A percentile compares a stretch with the other conserved stretches of the same genome.
phyloP scores from a whole-genome alignment of 2,113 vertebrate species.

The Panurus biarmicus region DNA sequence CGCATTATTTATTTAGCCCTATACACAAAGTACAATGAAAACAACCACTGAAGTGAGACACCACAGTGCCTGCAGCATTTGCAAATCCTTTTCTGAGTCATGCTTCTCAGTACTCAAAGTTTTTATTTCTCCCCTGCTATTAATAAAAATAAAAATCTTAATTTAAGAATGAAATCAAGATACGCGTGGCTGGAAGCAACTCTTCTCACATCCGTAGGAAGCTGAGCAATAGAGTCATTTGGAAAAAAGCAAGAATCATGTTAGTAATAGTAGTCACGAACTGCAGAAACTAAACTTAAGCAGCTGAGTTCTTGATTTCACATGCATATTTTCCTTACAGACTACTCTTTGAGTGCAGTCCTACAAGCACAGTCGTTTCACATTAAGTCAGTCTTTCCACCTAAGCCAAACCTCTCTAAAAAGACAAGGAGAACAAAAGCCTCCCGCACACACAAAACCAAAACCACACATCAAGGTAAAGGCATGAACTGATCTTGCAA shows the following conservation, averaged over 20 bases:
- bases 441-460: neutral
- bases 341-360: neutral
- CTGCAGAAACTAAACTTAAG: neutral
- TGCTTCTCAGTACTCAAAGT: neutral
- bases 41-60: neutral
- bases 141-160: neutral
- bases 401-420: neutral
- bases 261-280: neutral
- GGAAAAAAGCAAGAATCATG: neutral
- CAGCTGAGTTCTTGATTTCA: neutral
- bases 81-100: neutral
- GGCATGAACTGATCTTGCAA: neutral
- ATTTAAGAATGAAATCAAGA: neutral
- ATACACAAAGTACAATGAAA: neutral
- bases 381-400: conserved; percentile 15
- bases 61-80: neutral
- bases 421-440: neutral
- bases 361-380: neutral
- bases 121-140: neutral
- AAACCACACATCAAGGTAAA: neutral
- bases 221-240: neutral
- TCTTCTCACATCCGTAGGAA: neutral
- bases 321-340: neutral
- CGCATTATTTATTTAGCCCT: too few species aligned
- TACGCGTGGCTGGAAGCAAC: neutral